These are phyloP conservation scores for Ectemnius lituratus DNA, from an alignment of 2,888 invertebrate species.

Conservation along the genomic window DNA sequence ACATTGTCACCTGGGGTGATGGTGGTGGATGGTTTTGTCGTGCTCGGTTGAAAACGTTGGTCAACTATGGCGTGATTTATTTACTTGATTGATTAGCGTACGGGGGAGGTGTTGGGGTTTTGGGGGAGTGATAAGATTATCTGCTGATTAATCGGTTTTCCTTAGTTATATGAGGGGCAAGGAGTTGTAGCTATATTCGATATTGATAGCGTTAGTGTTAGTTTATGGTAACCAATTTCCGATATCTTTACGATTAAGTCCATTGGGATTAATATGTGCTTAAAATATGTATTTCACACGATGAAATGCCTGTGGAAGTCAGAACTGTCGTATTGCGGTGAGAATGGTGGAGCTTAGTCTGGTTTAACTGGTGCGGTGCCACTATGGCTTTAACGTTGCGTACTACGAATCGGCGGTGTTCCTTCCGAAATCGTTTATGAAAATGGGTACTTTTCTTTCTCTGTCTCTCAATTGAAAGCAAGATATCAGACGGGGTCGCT, in stretches of 20 bases:
- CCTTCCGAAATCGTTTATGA: neutral
- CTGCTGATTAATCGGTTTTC: neutral
- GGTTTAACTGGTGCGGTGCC: neutral
- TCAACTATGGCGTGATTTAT: slow-evolving; percentile 38
- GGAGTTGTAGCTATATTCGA: slow-evolving; percentile 2
- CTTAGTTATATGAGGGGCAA: slow-evolving; percentile 7
- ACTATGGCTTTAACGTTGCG: neutral
- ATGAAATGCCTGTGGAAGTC: neutral
- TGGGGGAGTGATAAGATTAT: neutral
- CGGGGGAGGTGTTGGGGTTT: slow-evolving; percentile 2
- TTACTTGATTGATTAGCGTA: slow-evolving; percentile 10
- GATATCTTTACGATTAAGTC: neutral
- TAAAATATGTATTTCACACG: neutral
- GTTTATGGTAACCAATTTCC: slow-evolving; percentile 9
- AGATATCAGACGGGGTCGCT: slow-evolving; percentile 5
- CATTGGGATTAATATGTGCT: slow-evolving; percentile 4
- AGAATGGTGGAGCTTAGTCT: slow-evolving; percentile 1
- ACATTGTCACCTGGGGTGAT: slow-evolving; percentile 20
- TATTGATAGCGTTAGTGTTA: neutral
- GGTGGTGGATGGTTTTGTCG: neutral
- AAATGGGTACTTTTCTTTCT: neutral
- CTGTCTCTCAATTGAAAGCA: slow-evolving; percentile 7
- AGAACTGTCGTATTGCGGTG: neutral
- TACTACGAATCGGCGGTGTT: neutral
- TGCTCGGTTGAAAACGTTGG: slow-evolving; percentile 12